Conservation (phyloP, 2,113 vertebrate species). For the Cebidichthys violaceus region DNA sequence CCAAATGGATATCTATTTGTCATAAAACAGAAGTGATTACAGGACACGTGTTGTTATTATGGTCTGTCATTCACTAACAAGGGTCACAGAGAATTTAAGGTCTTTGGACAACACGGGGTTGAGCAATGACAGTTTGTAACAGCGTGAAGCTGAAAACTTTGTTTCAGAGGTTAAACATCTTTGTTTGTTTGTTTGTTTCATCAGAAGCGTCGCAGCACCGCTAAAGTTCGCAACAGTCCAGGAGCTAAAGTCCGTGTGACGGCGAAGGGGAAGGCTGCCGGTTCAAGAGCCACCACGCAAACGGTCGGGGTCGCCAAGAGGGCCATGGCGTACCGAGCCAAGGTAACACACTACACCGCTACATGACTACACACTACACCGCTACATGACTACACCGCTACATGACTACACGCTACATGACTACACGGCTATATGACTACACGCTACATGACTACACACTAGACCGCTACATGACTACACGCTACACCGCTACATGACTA, state of each 20-base stretch:
- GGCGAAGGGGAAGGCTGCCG: slow-evolving; percentile 77
- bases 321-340: slow-evolving; percentile 85
- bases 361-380: slow-evolving; percentile 28
- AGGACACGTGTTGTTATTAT: too few relatives aligned
- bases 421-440: too few relatives aligned
- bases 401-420: too few relatives aligned
- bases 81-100: too few relatives aligned
- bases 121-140: too few relatives aligned
- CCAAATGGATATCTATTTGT: too few relatives aligned
- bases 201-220: slow-evolving; percentile 83
- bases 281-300: slow-evolving; percentile 66
- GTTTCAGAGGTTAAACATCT: too few relatives aligned
- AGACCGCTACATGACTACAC: background rate
- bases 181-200: background rate
- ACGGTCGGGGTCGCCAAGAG: slow-evolving; percentile 78
- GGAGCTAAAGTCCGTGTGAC: slow-evolving; percentile 79
- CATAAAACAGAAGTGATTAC: too few relatives aligned
- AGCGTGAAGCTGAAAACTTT: too few relatives aligned
- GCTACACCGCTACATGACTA: background rate
- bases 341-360: slow-evolving; percentile 69
- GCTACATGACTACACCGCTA: background rate
- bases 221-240: slow-evolving; percentile 74
- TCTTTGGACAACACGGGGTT: too few relatives aligned
- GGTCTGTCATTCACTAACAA: too few relatives aligned
- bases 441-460: background rate